Evolutionary conservation across 2,113 vertebrate species (phyloP).

Genomic region (Oreochromis aureus): DNA sequence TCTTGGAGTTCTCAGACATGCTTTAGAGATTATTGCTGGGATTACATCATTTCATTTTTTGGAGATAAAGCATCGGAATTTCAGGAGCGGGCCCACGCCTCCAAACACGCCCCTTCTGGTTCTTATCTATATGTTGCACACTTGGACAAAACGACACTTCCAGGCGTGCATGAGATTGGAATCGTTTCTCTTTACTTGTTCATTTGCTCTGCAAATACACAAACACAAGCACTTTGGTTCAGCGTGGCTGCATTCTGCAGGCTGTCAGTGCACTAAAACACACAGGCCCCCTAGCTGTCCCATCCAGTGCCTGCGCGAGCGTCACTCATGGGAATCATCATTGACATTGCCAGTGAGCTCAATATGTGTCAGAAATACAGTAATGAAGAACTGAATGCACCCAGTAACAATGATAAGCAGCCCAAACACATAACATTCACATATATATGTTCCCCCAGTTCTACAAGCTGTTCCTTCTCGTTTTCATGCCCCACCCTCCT

Average conservation of each 20-base stretch:
- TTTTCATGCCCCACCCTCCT: background rate
- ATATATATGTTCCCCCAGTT: background rate
- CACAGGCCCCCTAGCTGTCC: background rate
- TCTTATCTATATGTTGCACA: background rate
- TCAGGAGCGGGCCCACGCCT: rapidly evolving
- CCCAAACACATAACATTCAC: background rate
- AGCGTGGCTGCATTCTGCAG: background rate
- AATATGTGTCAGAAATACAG: background rate
- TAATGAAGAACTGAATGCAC: background rate
- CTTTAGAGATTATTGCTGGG: background rate
- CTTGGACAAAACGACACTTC: background rate
- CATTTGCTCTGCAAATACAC: background rate
- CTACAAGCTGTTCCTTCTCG: background rate
- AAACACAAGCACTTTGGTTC: background rate
- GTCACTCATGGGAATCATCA: background rate
- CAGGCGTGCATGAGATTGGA: background rate
- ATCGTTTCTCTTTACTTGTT: background rate
- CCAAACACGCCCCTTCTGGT: background rate
- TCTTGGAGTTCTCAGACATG: rapidly evolving
- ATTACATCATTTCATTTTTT: background rate
- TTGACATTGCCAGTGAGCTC: background rate
- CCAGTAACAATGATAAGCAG: background rate
- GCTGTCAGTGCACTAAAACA: background rate
- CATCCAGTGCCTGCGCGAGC: background rate
- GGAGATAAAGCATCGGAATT: background rate